Evolutionary conservation across 2,113 vertebrate species (phyloP), one percentile per base, ranked within the genome.

Genomic region (Phyllostomus discolor): DNA sequence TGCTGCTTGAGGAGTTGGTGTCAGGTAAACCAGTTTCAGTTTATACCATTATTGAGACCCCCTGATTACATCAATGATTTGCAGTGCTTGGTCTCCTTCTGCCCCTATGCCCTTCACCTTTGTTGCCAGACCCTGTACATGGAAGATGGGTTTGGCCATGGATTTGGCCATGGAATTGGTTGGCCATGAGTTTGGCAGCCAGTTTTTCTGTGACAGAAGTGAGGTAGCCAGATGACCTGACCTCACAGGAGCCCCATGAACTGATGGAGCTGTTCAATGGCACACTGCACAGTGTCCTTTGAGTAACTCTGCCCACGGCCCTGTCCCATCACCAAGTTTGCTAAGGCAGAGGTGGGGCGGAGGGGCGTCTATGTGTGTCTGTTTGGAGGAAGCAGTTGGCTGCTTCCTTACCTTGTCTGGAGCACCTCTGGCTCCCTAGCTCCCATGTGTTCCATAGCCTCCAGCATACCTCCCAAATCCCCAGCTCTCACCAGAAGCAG

Each of bases 241-340:
- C 98, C 0, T 97, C 98, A 1, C 99, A 99, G 98, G 98, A 98
- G 33, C 99, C 99, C 0, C 96, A 98, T 0, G 17, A 8, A 95
- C 98, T 19, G 91, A 99, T 99, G 79, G 97, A 98, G 46, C 98
- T 99, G 7, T 99, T 99, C 96, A 99, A 99, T 70, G 97, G 98
- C 0, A 97, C 99, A 66, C 95, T 99, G 97, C 98, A 97, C 96
- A 7, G 98, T 98, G 19, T 98, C 99, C 17, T 99, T 99, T 0
- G 97, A 98, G 64, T 98, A 98, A 35, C 98, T 99, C 8, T 97
- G 97, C 57, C 94, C 97, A 59, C 98, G 99, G 52, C 99, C 99
- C 1, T 99, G 99, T 99, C 99, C 99, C 14, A 97, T 99, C 0
- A 95, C 95, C 0, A 99, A 99, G 90, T 99, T 99, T 95, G 98